Conservation (phyloP, 2,113 vertebrate species). For the Peromyscus californicus region DNA sequence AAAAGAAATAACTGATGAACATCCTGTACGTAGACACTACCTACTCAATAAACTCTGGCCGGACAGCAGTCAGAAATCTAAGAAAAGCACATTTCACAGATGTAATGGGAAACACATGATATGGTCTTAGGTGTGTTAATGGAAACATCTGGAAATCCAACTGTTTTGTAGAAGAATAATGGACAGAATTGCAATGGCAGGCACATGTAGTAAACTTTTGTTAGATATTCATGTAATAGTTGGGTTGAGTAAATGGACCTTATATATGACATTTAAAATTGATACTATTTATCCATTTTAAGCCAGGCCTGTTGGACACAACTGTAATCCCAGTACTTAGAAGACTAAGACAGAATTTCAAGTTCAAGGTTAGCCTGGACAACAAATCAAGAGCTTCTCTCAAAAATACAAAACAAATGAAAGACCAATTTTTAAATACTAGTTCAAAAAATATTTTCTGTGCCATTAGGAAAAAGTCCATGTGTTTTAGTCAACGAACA, state of each 20-base stretch:
- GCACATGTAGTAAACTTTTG: background rate
- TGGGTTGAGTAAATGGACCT: background rate
- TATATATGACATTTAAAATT: background rate
- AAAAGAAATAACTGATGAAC: background rate
- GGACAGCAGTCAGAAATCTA: background rate
- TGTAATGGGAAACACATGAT: background rate
- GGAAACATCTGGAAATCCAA: background rate
- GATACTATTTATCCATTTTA: background rate
- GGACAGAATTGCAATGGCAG: background rate
- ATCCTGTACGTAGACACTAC: fast-evolving
- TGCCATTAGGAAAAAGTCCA: background rate
- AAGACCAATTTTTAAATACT: background rate
- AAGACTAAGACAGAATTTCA: background rate
- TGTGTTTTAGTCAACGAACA: background rate
- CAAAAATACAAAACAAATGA: background rate
- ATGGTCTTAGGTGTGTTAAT: background rate
- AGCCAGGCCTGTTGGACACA: background rate
- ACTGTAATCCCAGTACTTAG: background rate
- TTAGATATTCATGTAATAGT: background rate
- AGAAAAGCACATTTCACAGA: background rate
- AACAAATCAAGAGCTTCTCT: background rate
- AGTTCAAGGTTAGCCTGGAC: background rate
- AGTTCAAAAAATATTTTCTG: background rate
- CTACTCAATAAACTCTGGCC: background rate
- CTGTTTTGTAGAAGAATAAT: background rate